Conservation (phyloP, 2,888 invertebrate species). For the Ethmia dodecea region DNA sequence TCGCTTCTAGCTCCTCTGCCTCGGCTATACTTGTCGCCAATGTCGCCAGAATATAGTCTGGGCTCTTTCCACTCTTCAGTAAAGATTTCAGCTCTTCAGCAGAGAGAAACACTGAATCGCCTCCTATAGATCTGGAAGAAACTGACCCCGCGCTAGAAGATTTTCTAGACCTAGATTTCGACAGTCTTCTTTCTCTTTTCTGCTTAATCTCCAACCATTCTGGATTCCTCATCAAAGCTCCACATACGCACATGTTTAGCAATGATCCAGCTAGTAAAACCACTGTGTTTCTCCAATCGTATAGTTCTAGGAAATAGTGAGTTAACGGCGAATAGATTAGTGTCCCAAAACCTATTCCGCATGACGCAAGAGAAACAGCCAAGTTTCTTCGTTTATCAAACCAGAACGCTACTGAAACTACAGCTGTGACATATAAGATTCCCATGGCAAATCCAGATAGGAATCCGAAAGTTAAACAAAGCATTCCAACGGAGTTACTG, state of each 20-base stretch:
- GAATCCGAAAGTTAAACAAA: slow-evolving; percentile 90
- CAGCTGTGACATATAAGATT: slow-evolving; percentile 90
- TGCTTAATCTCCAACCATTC: slow-evolving; percentile 86
- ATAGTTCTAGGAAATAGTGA: slow-evolving; percentile 82
- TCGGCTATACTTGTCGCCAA: slow-evolving; percentile 76
- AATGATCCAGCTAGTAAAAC: slow-evolving; percentile 88
- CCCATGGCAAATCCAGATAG: slow-evolving; percentile 90
- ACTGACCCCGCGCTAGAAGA: slow-evolving; percentile 71
- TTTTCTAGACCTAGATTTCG: slow-evolving; percentile 54
- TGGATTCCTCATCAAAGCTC: slow-evolving; percentile 91
- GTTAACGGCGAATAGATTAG: slow-evolving; percentile 92
- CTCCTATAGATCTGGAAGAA: slow-evolving; percentile 65
- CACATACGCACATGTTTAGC: slow-evolving; percentile 91
- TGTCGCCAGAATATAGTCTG: slow-evolving; percentile 80
- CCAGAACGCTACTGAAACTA: slow-evolving; percentile 94
- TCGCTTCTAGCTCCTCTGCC: slow-evolving; percentile 60
- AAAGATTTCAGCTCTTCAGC: slow-evolving; percentile 81
- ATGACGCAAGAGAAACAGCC: slow-evolving; percentile 91
- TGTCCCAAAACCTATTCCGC: slow-evolving; percentile 93
- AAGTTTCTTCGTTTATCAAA: slow-evolving; percentile 91
- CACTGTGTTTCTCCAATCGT: slow-evolving; percentile 89
- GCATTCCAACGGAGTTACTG: slow-evolving; percentile 83
- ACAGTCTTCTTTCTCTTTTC: slow-evolving; percentile 62
- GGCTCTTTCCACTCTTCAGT: slow-evolving; percentile 82
- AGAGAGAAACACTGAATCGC: slow-evolving; percentile 71